A percentile compares a stretch with the other conserved stretches of the same genome.
These are phyloP conservation scores for Hydractinia echinata DNA, from an alignment of 30 jellyfish, hydroid and myxozoan genomes.

Conservation along the genomic window DNA sequence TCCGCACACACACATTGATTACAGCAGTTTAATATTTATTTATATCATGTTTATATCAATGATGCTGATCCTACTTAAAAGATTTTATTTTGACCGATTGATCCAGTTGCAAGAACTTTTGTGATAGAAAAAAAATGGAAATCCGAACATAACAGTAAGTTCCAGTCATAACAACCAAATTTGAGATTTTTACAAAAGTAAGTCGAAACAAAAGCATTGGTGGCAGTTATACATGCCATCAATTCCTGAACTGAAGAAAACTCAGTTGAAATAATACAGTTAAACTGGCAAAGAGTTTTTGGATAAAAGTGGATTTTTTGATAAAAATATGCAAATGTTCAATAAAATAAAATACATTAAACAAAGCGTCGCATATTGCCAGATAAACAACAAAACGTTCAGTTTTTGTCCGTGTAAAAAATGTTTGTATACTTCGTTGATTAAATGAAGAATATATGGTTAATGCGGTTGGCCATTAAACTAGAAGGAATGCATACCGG, in stretches of 20 bases:
- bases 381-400: conserved; percentile 17
- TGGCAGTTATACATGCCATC: not conserved
- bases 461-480: not conserved
- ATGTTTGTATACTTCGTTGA: not conserved
- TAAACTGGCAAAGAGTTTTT: not conserved
- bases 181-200: conserved; percentile 15
- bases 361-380: conserved; percentile 10
- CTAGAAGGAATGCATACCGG: not conserved
- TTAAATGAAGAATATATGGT: not conserved
- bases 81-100: conserved; percentile 14
- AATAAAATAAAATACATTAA: conserved; percentile 3
- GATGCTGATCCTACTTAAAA: conserved; percentile 17
- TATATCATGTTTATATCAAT: not conserved
- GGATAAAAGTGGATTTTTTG: not conserved
- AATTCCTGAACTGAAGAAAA: not conserved
- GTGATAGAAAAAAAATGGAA: not conserved
- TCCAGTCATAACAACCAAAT: conserved; percentile 2
- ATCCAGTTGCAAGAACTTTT: not conserved
- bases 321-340: conserved; percentile 9
- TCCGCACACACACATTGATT: too few species aligned
- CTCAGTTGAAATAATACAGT: conserved; percentile 3
- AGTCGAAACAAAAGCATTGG: conserved; percentile 9
- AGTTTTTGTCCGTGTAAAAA: not conserved
- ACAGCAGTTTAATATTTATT: too few species aligned
- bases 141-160: not conserved